Conservation (phyloP, 2,113 vertebrate genomes). For the Tursiops truncatus region DNA sequence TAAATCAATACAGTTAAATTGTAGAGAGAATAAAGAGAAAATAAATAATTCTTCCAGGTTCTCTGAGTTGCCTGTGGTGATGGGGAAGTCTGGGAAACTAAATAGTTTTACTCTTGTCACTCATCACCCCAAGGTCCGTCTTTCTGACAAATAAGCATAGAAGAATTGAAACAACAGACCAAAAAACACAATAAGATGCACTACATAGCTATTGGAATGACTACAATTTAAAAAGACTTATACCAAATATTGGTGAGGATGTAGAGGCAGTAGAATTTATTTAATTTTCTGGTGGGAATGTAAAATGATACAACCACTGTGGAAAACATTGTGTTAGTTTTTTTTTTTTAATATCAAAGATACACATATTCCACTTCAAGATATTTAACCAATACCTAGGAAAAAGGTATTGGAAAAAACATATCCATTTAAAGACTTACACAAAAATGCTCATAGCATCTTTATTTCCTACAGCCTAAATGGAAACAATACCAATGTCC, state of each 20-base stretch:
- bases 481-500: not conserved
- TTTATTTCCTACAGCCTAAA: not conserved
- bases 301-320: not conserved
- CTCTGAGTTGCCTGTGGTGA: not conserved
- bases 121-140: not conserved
- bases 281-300: not conserved
- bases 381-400: not conserved
- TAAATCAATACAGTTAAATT: not conserved
- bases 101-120: not conserved
- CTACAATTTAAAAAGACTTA: not conserved
- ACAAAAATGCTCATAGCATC: not conserved
- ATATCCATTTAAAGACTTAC: not conserved
- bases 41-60: not conserved
- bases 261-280: not conserved
- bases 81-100: not conserved
- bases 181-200: not conserved
- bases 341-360: not conserved
- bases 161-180: not conserved
- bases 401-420: not conserved
- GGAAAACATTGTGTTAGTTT: not conserved
- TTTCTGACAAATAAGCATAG: not conserved
- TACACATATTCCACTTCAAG: not conserved
- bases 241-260: not conserved
- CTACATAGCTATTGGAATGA: not conserved
- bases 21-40: not conserved